A percentile compares a stretch with the other conserved stretches of the same genome.
These are phyloP conservation scores for Drosophila diplacantha DNA, from an alignment of 2,888 invertebrate genomes.

Conservation along the genomic window DNA sequence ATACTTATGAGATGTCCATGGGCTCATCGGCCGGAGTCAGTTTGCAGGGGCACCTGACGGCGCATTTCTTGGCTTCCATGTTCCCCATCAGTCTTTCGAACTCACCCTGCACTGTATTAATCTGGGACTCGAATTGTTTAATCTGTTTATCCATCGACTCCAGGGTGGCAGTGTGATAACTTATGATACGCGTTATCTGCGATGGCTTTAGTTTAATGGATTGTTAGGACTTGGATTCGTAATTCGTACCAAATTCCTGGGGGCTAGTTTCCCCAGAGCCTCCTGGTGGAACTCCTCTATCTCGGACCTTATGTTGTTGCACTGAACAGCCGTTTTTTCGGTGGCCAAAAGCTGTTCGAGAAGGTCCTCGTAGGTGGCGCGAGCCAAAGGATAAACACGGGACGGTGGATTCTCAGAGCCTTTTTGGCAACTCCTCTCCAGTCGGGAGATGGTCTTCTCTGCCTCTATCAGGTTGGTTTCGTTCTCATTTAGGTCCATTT, in stretches of 20 bases:
- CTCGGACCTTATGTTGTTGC: slow-evolving; percentile 32
- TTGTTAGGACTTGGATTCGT: neutral
- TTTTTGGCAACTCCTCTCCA: slow-evolving; percentile 12
- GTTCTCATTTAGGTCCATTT: slow-evolving; percentile 46
- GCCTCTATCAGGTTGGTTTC: slow-evolving; percentile 25
- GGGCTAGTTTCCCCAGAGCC: neutral
- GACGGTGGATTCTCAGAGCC: neutral
- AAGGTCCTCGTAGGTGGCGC: slow-evolving; percentile 28
- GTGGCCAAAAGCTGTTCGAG: slow-evolving; percentile 42
- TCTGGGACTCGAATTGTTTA: slow-evolving; percentile 13
- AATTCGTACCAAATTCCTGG: slow-evolving; percentile 33
- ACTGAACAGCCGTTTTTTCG: slow-evolving; percentile 35
- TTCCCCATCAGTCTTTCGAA: slow-evolving; percentile 10
- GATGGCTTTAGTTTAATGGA: neutral
- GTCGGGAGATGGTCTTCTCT: slow-evolving; percentile 19
- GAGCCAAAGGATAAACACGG: slow-evolving; percentile 3
- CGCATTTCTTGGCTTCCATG: neutral
- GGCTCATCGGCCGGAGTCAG: slow-evolving; percentile 6
- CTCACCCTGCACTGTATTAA: neutral
- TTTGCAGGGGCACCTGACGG: slow-evolving; percentile 3
- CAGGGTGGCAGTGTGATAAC: slow-evolving; percentile 36
- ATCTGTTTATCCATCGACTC: slow-evolving; percentile 37
- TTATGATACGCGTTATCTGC: slow-evolving; percentile 44
- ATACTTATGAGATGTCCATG: neutral
- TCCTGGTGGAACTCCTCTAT: slow-evolving; percentile 34